Base-by-base conservation (phyloP, 2,888 invertebrate genomes). In the Tethea ocularis region DNA sequence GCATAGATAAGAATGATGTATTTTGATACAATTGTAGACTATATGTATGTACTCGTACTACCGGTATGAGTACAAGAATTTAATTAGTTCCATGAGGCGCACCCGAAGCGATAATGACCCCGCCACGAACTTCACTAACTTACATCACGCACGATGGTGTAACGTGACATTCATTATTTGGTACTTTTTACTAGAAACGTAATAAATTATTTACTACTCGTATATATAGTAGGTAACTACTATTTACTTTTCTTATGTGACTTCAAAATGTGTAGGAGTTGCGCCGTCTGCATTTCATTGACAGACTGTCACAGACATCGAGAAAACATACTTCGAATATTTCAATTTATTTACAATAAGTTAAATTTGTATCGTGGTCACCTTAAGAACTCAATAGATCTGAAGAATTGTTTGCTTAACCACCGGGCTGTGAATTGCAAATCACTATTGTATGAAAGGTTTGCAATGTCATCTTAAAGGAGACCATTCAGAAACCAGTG, bases 31-130 rank as follows among this genome's bases (percentile, higher is more conserved):
- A 46, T 46, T 46, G 46, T 2, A 46, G 46, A 20, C 46, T 20
- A 8, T 46, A 46, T 8, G 46, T 46, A 41, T n/a, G 41, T 41
- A 41, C n/a, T 29, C 10, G 10, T 29, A 10, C 10, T 29, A 29
- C 11, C 2, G 3, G 26, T 26, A 5, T 2, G 26, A 26, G 3
- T 26, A 53, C 29, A 53, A 29, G 29, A 58, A 59, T 67, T 66
- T 68, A 74, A 75, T 75, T 68, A 73, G 63, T 65, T 72, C 76
- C 81, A 82, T 79, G 75, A 80, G 72, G 66, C 71, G 68, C 75
- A 69, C 68, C 73, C 75, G n/a, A 75, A 62, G 72, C 75, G 77
- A 66, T 78, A 80, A 81, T 81, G 76, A 71, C 68, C 71, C 54
- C 63, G 62, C 62, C 81, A 76, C 82, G 80, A 80, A 72, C 72